Conservation (phyloP, 2,797 vertebrate species). For the Ceryle rudis region DNA sequence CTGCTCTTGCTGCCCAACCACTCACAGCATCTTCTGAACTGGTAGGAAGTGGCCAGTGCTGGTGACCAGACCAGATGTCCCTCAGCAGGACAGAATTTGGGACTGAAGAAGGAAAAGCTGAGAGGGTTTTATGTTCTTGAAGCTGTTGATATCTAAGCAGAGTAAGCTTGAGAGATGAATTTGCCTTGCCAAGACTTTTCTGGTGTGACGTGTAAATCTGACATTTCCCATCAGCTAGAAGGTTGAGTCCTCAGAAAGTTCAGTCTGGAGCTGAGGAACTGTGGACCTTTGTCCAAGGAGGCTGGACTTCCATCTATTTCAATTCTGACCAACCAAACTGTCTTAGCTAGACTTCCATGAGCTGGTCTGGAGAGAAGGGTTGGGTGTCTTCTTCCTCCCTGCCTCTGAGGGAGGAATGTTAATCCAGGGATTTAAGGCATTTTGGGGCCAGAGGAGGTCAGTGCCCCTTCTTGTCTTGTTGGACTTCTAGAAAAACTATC, state of each 20-base stretch:
- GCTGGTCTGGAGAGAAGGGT: not conserved
- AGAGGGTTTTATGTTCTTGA: not conserved
- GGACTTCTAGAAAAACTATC: not conserved
- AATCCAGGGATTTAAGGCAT: not conserved
- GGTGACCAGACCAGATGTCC: not conserved
- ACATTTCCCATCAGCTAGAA: not conserved
- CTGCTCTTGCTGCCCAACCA: not conserved
- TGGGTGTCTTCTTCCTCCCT: not conserved
- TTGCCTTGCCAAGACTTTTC: not conserved
- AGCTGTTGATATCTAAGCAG: rapidly evolving
- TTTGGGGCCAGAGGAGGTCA: not conserved
- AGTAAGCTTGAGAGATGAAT: not conserved
- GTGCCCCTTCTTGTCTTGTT: not conserved
- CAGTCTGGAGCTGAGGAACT: not conserved
- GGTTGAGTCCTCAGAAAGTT: not conserved
- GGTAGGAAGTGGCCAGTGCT: not conserved
- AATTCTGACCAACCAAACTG: not conserved
- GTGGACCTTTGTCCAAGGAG: not conserved
- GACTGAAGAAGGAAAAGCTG: not conserved
- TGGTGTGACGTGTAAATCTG: not conserved
- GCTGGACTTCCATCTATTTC: not conserved
- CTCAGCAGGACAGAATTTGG: not conserved
- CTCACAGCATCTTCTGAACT: not conserved
- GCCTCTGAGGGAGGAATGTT: not conserved
- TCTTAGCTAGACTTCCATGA: not conserved